Conservation (phyloP, 2,113 vertebrate species). For the Trematomus loennbergii region DNA sequence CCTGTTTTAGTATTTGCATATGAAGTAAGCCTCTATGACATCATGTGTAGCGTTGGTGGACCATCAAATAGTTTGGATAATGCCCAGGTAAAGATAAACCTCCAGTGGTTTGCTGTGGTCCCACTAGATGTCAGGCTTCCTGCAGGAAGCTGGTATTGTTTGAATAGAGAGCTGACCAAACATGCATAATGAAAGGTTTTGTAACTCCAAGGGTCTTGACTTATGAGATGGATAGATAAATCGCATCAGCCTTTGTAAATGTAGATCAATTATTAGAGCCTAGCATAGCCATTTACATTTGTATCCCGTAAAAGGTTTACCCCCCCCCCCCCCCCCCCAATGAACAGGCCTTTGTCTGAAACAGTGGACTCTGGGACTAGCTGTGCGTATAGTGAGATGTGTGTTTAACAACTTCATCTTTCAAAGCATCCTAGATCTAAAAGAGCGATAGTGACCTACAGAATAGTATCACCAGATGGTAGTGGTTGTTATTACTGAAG, state of each 20-base stretch:
- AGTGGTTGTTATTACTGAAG: neutral
- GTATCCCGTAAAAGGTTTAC: slow-evolving; percentile 58
- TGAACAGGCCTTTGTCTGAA: slow-evolving; percentile 63
- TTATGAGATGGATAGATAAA: slow-evolving; percentile 23
- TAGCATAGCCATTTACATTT: slow-evolving; percentile 52
- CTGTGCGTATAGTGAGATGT: slow-evolving; percentile 6
- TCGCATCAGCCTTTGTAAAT: slow-evolving; percentile 39
- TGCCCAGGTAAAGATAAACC: neutral
- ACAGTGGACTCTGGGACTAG: slow-evolving; percentile 13
- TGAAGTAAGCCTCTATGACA: neutral
- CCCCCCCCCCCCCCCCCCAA: slow-evolving; percentile 14
- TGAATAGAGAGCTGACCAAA: neutral
- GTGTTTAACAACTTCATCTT: slow-evolving; percentile 15
- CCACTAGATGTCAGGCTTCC: slow-evolving; percentile 65
- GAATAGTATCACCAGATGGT: slow-evolving; percentile 1
- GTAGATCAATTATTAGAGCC: slow-evolving; percentile 33
- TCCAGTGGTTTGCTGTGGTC: neutral
- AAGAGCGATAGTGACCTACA: neutral
- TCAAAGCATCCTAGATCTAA: slow-evolving; percentile 4
- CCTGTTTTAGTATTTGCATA: neutral
- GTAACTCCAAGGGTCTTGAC: neutral
- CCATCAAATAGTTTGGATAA: neutral
- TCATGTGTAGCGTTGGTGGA: too few relatives aligned
- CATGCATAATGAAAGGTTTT: neutral
- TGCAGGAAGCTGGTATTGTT: neutral